Evolutionary conservation across 1,140 invertebrate genomes (phyloP), one percentile per base, ranked within the genome.

Genomic region (Elymnias hypermnestra): DNA sequence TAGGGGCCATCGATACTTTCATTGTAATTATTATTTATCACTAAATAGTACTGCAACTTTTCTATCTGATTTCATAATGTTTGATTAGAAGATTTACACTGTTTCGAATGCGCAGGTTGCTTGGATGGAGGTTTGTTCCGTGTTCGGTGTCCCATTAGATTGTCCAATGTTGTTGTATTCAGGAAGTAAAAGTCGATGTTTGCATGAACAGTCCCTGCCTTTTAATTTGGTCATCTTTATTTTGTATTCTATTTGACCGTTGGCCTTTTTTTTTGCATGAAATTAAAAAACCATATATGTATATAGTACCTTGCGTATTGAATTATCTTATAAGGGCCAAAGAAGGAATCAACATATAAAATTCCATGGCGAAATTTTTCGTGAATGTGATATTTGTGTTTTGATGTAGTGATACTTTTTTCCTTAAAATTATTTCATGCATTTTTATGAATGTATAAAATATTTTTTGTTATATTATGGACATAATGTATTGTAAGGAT

Each of bases 51-150:
- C n/a, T n/a, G n/a, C n/a, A n/a, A n/a, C n/a, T n/a, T n/a, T n/a
- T n/a, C n/a, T n/a, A n/a, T n/a, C n/a, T n/a, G n/a, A n/a, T n/a
- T n/a, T n/a, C n/a, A n/a, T n/a, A n/a, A n/a, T n/a, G n/a, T n/a
- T n/a, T n/a, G n/a, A n/a, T n/a, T 23, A 15, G 10, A 38, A 51
- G 66, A 60, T 71, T 72, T 57, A 70, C 66, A 41, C 50, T 33
- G 41, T 69, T 79, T 74, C 57, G 46, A 61, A 57, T 72, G 70
- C 62, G 75, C 82, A 89, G 87, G 82, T 88, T 71, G 87, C 87
- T 81, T 87, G 87, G 87, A 88, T 83, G 68, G 85, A 89, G 88
- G 88, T 89, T 69, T 79, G 76, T 83, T 57, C 26, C 29, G 52
- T 56, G 56, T 62, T 56, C 49, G 49, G 51, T 70, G 49, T 45